These are phyloP conservation scores for Carlito syrichta DNA, from an alignment of 2,113 vertebrate genomes.

Conservation along the genomic window DNA sequence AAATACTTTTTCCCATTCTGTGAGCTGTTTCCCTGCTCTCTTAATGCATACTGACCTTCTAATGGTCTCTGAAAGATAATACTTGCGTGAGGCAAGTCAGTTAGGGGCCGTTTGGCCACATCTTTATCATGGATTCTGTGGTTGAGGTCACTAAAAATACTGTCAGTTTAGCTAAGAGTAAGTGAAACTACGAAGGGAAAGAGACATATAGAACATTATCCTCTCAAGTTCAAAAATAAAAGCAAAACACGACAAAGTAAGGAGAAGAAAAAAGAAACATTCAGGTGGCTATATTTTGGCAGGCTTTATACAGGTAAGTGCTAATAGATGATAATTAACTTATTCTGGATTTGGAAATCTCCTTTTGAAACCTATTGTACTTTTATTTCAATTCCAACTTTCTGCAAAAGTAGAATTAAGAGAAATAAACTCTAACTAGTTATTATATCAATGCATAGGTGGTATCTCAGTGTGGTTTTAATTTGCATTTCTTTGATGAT, in stretches of 20 bases:
- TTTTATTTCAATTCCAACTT: background rate
- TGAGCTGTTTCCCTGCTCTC: too few species aligned
- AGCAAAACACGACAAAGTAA: background rate
- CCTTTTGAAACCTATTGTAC: background rate
- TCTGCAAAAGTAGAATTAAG: slow-evolving; percentile 21
- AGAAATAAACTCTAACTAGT: background rate
- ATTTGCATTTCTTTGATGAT: too few species aligned
- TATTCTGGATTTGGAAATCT: background rate
- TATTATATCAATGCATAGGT: background rate
- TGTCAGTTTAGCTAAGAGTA: background rate
- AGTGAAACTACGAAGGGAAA: background rate
- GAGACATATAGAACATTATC: background rate
- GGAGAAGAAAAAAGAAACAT: background rate
- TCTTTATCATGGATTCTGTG: background rate
- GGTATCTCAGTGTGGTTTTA: too few species aligned
- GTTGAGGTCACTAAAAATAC: background rate
- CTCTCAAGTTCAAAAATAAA: background rate
- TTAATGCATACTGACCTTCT: too few species aligned
- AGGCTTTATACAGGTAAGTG: background rate
- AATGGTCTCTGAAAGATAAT: background rate
- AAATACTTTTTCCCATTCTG: too few species aligned
- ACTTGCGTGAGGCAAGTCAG: background rate
- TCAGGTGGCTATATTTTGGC: background rate
- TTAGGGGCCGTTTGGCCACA: background rate
- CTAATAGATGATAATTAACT: background rate